Base-by-base conservation (phyloP, 2,113 vertebrate species). In the Promerops cafer region DNA sequence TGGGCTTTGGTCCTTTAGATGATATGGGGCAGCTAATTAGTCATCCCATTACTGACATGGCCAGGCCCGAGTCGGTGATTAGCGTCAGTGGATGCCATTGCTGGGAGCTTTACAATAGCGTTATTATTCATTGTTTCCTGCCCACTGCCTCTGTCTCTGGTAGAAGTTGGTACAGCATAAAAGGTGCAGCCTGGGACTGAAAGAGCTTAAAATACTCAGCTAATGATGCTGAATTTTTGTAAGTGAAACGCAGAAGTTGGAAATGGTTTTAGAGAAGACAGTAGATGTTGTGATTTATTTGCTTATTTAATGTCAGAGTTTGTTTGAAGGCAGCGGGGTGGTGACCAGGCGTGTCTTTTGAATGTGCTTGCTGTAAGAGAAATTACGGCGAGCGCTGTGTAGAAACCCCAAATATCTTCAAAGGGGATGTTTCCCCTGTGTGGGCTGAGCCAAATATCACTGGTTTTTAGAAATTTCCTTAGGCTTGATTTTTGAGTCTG, bases 391-490 rank as follows among this genome's bases (percentile, higher is more conserved):
- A 93, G 45, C 0, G 2, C 56, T 0, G 1, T 19, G 92, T 81
- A 92, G 92, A 94, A 96, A 96, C 93, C 93, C 96, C 76, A 92
- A 84, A 95, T 96, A 86, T 96, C 96, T 96, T 96, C 96, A 96
- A 96, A 96, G 90, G 37, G 33, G 69, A 90, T 75, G 16, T 92
- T 97, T 96, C 90, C 88, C 90, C 49, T 95, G 80, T 94, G 96
- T 96, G 90, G 96, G 96, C 45, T 95, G 96, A 96, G 88, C 96
- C 86, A 94, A 96, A 96, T 95, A 97, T 96, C 90, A 61, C 86
- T 96, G 94, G 76, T 92, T 97, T 97, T 95, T 40, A 96, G 83
- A 97, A 96, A 96, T 97, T 94, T 96, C 96, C 90, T 87, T 93
- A 40, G 86, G 77, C 83, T 94, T 92, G 90, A 93, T 95, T 86